Conservation (phyloP, 2,797 vertebrate genomes). For the Anguilla marmorata region DNA sequence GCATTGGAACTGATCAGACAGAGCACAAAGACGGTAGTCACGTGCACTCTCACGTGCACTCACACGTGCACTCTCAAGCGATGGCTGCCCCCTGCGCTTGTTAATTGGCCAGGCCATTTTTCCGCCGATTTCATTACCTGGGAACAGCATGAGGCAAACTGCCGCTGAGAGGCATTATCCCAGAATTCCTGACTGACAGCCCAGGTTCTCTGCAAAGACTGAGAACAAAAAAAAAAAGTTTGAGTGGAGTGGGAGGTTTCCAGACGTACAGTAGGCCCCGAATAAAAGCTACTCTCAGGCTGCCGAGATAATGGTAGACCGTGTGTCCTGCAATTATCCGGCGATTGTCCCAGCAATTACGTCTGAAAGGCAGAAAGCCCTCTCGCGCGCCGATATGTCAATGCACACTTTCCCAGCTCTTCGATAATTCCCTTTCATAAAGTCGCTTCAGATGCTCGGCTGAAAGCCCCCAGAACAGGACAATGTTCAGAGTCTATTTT, state of each 20-base stretch:
- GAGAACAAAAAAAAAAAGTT: not conserved
- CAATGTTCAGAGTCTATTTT: not conserved
- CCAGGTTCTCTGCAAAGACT: not conserved
- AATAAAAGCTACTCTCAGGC: not conserved
- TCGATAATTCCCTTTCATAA: constrained; percentile 8
- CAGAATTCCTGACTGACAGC: not conserved
- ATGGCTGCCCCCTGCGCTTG: not conserved
- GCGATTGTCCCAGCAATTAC: constrained; percentile 9
- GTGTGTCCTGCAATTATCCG: constrained; percentile 1
- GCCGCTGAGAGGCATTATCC: not conserved
- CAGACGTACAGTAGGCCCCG: not conserved
- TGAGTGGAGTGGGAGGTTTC: not conserved
- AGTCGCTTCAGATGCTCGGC: not conserved
- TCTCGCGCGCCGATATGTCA: not conserved
- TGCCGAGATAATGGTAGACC: not conserved
- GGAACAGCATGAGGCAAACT: not conserved
- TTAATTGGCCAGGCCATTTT: not conserved
- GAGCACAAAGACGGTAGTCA: not conserved
- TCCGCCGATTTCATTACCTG: not conserved
- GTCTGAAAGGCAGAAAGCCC: not conserved
- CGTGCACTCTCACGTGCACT: not conserved
- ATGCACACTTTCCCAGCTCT: not conserved
- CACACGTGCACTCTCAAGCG: not conserved
- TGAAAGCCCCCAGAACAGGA: not conserved
- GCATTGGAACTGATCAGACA: not conserved